A percentile compares a stretch with the other conserved stretches of the same genome.
Conservation (phyloP, 92 coral and sea anemone genomes). For the Chrysogorgia sp. region DNA sequence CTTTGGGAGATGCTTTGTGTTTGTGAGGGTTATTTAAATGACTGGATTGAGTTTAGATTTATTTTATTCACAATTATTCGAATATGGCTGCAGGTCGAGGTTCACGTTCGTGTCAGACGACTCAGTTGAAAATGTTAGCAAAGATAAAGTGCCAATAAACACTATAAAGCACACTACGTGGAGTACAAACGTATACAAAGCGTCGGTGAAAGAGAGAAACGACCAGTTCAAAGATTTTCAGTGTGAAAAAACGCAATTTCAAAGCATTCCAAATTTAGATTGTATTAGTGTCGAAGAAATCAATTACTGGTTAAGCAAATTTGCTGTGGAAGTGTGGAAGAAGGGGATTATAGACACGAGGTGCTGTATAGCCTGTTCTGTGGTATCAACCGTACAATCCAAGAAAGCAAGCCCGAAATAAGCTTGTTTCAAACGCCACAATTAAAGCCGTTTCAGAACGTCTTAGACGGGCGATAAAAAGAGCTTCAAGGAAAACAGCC, state of each 20-base stretch:
- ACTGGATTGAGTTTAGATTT: no score
- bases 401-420: slow-evolving; percentile 27
- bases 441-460: slow-evolving; percentile 13
- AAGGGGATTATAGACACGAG: slow-evolving; percentile 29
- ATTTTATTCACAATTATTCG: no score
- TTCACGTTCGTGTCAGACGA: no score
- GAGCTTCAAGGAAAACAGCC: slow-evolving; percentile 13
- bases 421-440: slow-evolving; percentile 9
- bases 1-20: no score
- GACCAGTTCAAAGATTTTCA: slow-evolving; percentile 21
- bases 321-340: slow-evolving; percentile 18
- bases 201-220: slow-evolving; percentile 7
- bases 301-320: slow-evolving; percentile 13
- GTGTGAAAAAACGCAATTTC: slow-evolving; percentile 16
- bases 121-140: no score
- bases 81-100: no score
- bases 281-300: slow-evolving; percentile 21
- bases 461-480: slow-evolving; percentile 17
- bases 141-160: no score
- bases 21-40: no score
- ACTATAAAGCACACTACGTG: no score
- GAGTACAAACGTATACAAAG: no score
- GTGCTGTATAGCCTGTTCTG: slow-evolving; percentile 7
- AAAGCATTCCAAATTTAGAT: slow-evolving; percentile 21
- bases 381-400: slow-evolving; percentile 3